phyloP scores from a whole-genome alignment of 2,113 vertebrate species.

The Pseudolaguvia tuberculata region DNA sequence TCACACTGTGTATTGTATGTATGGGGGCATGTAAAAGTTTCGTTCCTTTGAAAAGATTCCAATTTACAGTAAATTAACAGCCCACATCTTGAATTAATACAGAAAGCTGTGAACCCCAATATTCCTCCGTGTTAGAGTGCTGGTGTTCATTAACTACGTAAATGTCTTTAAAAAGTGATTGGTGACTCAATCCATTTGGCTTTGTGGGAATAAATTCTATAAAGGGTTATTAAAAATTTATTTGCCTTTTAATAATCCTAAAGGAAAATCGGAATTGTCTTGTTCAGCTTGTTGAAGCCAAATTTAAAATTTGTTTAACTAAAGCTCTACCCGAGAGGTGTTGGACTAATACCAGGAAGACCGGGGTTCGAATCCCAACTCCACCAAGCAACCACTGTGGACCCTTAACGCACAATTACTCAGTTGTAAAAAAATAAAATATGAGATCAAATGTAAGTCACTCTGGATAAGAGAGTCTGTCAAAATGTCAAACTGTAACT shows the following conservation, averaged over 20 bases:
- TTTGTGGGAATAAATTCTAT: conserved; percentile 38
- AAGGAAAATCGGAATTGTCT: background rate
- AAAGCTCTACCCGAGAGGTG: background rate
- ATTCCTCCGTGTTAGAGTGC: conserved; percentile 25
- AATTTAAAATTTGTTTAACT: background rate
- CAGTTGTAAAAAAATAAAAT: too few relatives aligned
- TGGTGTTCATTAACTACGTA: conserved; percentile 50
- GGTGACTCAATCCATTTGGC: conserved; percentile 28
- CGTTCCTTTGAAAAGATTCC: conserved; percentile 51
- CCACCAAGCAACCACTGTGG: too few relatives aligned
- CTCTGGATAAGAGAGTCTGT: too few relatives aligned
- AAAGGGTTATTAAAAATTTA: conserved; percentile 22
- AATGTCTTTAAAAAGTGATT: conserved; percentile 37
- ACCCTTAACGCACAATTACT: too few relatives aligned
- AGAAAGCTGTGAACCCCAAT: conserved; percentile 46
- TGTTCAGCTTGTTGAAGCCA: background rate
- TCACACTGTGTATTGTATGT: conserved; percentile 53
- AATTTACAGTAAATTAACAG: conserved; percentile 51
- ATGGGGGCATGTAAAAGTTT: conserved; percentile 44
- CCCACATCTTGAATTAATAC: conserved; percentile 51
- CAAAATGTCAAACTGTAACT: too few relatives aligned
- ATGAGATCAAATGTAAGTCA: too few relatives aligned
- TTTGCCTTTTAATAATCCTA: conserved; percentile 6
- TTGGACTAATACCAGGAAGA: too few relatives aligned
- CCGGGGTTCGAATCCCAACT: too few relatives aligned